Percentiles rank a stretch among this genome's conserved stretches.
These are phyloP conservation scores for Otus sunia DNA, from an alignment of 2,113 vertebrate genomes.

Conservation along the genomic window DNA sequence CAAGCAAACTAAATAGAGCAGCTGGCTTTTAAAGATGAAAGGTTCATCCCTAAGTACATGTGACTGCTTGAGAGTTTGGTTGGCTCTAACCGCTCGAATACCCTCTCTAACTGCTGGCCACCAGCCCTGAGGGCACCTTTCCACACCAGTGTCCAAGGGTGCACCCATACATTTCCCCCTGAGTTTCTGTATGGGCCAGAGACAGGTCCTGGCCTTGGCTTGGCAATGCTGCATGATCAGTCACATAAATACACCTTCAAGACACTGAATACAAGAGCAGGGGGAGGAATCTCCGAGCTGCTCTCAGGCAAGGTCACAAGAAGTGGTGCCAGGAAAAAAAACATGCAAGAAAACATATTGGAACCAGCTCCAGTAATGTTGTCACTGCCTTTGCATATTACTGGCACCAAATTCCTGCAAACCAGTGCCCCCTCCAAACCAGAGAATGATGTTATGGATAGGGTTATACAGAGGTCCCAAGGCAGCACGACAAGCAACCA, in stretches of 20 bases:
- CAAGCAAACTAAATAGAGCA: not conserved
- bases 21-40: not conserved
- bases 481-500: not conserved
- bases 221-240: not conserved
- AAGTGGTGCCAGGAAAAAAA: not conserved
- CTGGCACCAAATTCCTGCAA: not conserved
- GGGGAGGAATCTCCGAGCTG: not conserved
- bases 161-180: not conserved
- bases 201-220: not conserved
- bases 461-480: not conserved
- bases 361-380: not conserved
- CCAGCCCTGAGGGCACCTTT: not conserved
- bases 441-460: not conserved
- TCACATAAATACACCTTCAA: not conserved
- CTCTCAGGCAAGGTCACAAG: not conserved
- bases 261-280: not conserved
- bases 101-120: not conserved
- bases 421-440: not conserved
- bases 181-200: not conserved
- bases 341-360: not conserved
- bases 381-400: not conserved
- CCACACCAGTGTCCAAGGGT: not conserved
- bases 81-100: not conserved
- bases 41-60: not conserved
- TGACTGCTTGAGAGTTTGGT: not conserved